A percentile compares a stretch with the other conserved stretches of the same genome.
Evolutionary conservation across 1,140 invertebrate genomes (phyloP).

Genomic region (Caenorhabditis elegans): DNA sequence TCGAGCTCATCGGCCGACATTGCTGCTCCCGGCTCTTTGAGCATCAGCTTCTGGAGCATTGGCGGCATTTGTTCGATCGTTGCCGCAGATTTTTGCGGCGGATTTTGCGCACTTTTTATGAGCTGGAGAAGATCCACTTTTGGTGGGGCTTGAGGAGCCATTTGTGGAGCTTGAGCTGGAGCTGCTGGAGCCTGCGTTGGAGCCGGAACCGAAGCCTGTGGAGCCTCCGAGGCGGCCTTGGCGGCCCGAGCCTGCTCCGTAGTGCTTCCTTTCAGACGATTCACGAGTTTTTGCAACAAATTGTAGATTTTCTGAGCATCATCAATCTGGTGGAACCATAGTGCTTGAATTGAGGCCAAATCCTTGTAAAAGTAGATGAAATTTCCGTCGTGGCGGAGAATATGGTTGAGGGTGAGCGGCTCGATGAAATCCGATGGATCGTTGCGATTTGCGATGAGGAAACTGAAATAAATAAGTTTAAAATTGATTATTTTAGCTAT

Average conservation of each 20-base stretch:
- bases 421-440: conserved; percentile 27
- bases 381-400: neutral
- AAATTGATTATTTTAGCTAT: too few species aligned
- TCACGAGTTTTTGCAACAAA: neutral
- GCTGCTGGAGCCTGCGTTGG: too few species aligned
- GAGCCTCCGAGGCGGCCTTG: neutral
- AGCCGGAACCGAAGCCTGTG: neutral
- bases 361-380: conserved; percentile 19
- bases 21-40: conserved; percentile 1
- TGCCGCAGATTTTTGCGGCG: neutral
- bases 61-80: conserved; percentile 22
- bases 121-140: neutral
- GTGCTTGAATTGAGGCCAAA: neutral
- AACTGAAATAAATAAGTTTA: neutral
- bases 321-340: neutral
- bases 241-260: neutral
- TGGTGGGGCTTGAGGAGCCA: too few species aligned
- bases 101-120: conserved; percentile 1
- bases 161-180: too few species aligned
- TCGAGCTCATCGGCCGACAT: conserved; percentile 37
- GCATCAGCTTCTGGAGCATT: conserved; percentile 34
- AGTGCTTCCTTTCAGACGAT: conserved; percentile 10
- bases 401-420: neutral
- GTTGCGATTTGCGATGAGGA: conserved; percentile 28
- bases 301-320: neutral